These are phyloP conservation scores for Pantelozetes paolii DNA, from an alignment of 2,888 invertebrate genomes.

Conservation along the genomic window DNA sequence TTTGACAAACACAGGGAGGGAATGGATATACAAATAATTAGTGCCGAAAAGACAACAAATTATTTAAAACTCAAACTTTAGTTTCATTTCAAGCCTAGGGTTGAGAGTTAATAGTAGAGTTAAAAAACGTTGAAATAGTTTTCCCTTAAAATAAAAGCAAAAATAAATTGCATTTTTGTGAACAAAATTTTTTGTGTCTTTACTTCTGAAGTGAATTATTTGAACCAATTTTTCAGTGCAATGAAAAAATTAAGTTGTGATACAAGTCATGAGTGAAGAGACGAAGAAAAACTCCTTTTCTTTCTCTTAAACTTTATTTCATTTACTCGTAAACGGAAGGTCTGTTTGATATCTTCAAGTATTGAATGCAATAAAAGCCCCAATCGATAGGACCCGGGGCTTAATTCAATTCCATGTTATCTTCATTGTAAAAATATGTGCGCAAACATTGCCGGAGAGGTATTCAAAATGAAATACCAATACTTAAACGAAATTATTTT, in stretches of 20 bases:
- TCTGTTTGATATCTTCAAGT: neutral
- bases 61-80: neutral
- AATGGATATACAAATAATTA: neutral
- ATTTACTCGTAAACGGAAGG: neutral
- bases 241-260: neutral
- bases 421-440: neutral
- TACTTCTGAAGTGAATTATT: constrained; percentile 1
- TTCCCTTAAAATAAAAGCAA: neutral
- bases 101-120: too few species aligned
- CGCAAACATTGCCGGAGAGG: neutral
- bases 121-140: too few species aligned
- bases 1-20: too few species aligned
- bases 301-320: neutral
- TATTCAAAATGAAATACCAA: neutral
- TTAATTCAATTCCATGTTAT: neutral
- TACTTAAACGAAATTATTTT: neutral
- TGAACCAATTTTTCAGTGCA: neutral
- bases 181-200: neutral
- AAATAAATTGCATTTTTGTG: constrained; percentile 10
- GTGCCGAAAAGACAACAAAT: neutral
- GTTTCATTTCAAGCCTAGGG: too few species aligned
- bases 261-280: neutral
- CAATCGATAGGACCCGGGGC: constrained; percentile 10
- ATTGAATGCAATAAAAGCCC: neutral
- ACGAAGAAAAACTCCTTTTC: neutral